phyloP scores from a whole-genome alignment of 2,888 invertebrate genomes.

The Mechanitis mazaeus region DNA sequence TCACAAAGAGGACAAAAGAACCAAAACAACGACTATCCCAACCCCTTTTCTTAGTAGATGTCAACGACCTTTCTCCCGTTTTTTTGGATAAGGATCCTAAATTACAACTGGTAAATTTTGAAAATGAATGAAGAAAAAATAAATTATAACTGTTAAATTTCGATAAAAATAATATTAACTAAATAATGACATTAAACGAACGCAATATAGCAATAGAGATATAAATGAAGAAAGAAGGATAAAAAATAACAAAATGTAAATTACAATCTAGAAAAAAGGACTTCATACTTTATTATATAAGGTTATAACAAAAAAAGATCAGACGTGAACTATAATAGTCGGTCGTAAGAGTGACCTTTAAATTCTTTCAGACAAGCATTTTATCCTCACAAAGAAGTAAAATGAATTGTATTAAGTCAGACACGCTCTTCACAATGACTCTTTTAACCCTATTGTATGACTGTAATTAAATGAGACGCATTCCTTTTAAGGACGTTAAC shows the following conservation, averaged over 20 bases:
- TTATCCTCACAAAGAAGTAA: conserved; percentile 25
- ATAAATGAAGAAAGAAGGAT: too few relatives aligned
- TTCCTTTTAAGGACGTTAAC: conserved; percentile 28
- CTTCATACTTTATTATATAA: background rate
- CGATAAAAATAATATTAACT: too few relatives aligned
- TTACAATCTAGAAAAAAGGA: background rate
- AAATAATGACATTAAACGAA: too few relatives aligned
- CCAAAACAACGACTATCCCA: conserved; percentile 46
- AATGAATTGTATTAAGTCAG: conserved; percentile 53
- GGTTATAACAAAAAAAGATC: background rate
- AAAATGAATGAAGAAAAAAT: too few relatives aligned
- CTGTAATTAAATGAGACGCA: conserved; percentile 28
- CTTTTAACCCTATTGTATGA: conserved; percentile 47
- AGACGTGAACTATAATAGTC: conserved; percentile 7
- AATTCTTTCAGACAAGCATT: conserved; percentile 25
- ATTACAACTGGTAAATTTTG: too few relatives aligned
- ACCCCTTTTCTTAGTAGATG: conserved; percentile 46
- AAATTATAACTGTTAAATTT: too few relatives aligned
- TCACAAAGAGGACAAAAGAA: conserved; percentile 50
- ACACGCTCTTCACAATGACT: conserved; percentile 50
- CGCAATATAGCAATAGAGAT: too few relatives aligned
- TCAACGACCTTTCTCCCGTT: conserved; percentile 43
- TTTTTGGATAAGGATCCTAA: background rate
- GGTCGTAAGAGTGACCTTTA: conserved; percentile 23
- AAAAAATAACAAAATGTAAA: too few relatives aligned